phyloP scores from a whole-genome alignment of 2,888 invertebrate genomes.

The Choristoneura rosaceana region DNA sequence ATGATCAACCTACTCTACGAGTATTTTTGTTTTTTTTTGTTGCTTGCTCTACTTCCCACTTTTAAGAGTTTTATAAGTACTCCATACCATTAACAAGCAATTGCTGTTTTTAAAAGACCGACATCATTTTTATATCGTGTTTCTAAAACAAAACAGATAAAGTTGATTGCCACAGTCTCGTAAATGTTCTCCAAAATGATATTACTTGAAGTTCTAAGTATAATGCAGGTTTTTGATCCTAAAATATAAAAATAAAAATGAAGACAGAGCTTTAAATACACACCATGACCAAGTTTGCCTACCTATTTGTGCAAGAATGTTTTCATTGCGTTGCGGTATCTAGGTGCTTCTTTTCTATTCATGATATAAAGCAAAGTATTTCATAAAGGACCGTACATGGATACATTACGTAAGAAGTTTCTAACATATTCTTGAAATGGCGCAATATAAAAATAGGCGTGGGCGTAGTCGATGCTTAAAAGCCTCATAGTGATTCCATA shows the following conservation, averaged over 20 bases:
- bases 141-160: slow-evolving; percentile 2
- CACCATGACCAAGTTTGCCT: neutral
- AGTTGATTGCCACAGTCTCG: neutral
- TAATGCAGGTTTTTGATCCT: neutral
- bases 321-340: slow-evolving; percentile 4
- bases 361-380: neutral
- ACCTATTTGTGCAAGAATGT: neutral
- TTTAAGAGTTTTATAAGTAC: neutral
- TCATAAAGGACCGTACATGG: neutral
- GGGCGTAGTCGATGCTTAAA: neutral
- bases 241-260: slow-evolving; percentile 1
- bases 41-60: too few species aligned
- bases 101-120: neutral
- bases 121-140: neutral
- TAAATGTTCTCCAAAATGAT: slow-evolving; percentile 6
- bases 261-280: neutral
- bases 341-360: slow-evolving; percentile 5
- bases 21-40: too few species aligned
- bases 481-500: neutral
- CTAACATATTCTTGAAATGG: neutral
- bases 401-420: neutral
- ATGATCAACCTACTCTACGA: too few species aligned
- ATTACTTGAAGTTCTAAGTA: neutral
- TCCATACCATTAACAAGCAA: neutral
- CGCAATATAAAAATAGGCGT: neutral